Evolutionary conservation across 23 tunicate species (phyloP), one percentile per base, ranked within the genome.

Genomic region (Trididemnum nubilum): DNA sequence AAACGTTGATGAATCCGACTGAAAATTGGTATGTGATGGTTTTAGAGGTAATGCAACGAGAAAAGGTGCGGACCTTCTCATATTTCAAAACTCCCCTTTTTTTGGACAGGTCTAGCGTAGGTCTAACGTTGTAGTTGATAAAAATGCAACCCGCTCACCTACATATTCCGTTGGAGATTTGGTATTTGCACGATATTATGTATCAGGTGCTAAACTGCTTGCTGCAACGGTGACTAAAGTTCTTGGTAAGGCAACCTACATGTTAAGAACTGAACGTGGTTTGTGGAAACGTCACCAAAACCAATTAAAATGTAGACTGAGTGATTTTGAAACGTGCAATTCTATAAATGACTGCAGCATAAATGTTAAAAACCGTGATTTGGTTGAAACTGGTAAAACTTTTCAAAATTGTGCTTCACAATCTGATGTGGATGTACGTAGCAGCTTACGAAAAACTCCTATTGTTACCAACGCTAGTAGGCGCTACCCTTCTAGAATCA

Each of bases 211-310:
- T 22, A 73, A 73, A 39, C 38, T 58, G 79, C n/a, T 73, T 36
- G 19, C 44, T 39, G 59, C 18, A 39, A 73, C 9, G 2, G 79
- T 73, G 31, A 73, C 31, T 19, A 40, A 39, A 22, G 38, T 19
- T 18, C 15, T 37, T 40, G 79, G 59, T 40, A 39, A 40, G 21
- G 60, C 24, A 3, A 5, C 30, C 2, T 39, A 73, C 31, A 22
- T 36, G 12, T 2, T 73, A 23, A 23, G 79, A 18, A 73, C 79
- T 73, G 79, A 73, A 3, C 59, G 79, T 39, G 79, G 60, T 22
- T 2, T 73, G 30, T 73, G 79, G 79, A 23, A 5, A 36, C 58
- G 79, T 22, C 79, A 73, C 26, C 59, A 73, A 73, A 73, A 73
- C 34, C 79, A 73, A 39, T 28, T 73, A 40, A 58, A 36, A 5